phyloP scores from a whole-genome alignment of 2,888 invertebrate genomes.

The Labia minor region DNA sequence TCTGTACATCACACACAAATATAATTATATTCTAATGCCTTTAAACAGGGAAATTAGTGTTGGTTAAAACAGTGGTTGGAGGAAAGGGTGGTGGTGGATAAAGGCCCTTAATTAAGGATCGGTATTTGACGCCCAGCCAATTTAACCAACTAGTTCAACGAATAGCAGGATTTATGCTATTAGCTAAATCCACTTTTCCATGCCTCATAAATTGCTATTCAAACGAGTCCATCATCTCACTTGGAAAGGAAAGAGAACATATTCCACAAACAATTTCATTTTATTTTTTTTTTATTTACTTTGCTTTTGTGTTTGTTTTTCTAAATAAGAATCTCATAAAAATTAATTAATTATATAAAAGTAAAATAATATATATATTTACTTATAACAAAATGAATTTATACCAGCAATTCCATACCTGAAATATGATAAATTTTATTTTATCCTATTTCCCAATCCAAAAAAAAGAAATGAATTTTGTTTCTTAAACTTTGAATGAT shows the following conservation, averaged over 20 bases:
- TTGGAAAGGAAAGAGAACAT: background rate
- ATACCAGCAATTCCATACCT: too few species aligned
- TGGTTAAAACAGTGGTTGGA: background rate
- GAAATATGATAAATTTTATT: too few species aligned
- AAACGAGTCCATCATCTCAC: too few species aligned
- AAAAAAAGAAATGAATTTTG: too few species aligned
- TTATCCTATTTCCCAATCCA: too few species aligned
- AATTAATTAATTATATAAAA: too few species aligned
- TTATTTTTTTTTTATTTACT: background rate
- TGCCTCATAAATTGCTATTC: background rate
- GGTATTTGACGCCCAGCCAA: constrained; percentile 8
- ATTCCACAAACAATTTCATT: background rate
- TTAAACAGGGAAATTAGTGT: constrained; percentile 1
- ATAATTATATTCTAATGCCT: constrained; percentile 3
- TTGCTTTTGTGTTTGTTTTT: too few species aligned
- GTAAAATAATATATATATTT: too few species aligned
- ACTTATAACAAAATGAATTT: too few species aligned
- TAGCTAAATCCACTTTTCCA: background rate
- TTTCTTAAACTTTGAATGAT: too few species aligned
- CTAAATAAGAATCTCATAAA: too few species aligned
- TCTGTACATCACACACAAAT: constrained; percentile 13
- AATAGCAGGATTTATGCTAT: background rate
- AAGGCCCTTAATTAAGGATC: constrained; percentile 13
- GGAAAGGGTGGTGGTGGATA: background rate
- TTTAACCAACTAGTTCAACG: background rate